Conservation (phyloP, 2,797 vertebrate species). For the Mormyrus hasselquistii region DNA sequence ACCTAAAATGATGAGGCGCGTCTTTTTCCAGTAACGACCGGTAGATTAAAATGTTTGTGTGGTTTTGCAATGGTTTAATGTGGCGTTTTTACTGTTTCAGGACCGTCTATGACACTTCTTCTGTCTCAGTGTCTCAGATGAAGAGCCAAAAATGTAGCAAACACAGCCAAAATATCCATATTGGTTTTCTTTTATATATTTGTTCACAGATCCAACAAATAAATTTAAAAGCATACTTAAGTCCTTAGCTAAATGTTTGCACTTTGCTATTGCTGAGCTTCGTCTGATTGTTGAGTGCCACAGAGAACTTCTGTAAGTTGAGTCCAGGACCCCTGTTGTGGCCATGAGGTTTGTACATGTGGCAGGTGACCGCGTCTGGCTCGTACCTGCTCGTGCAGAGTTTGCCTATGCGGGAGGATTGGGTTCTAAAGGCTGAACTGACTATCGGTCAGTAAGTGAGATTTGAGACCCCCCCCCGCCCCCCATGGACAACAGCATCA, state of each 20-base stretch:
- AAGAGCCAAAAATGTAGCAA: background rate
- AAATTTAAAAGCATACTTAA: constrained; percentile 14
- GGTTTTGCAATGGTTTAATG: background rate
- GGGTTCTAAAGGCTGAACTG: background rate
- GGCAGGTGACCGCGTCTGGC: background rate
- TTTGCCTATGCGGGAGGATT: background rate
- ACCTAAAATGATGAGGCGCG: background rate
- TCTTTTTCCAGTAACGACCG: background rate
- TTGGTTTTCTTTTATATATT: constrained; percentile 21
- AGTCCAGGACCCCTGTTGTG: background rate
- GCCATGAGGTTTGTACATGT: background rate
- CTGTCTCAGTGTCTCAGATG: background rate
- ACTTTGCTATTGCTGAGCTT: background rate
- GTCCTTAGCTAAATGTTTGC: background rate
- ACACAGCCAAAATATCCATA: constrained; percentile 5
- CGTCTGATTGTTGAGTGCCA: background rate
- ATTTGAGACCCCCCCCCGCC: background rate
- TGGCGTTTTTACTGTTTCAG: background rate
- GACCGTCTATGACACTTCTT: background rate
- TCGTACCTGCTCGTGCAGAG: background rate
- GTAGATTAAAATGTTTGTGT: background rate
- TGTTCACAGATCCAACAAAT: constrained; percentile 7
- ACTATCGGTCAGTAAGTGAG: background rate
- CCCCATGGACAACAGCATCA: background rate
- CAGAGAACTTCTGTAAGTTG: background rate